Evolutionary conservation across 2,797 vertebrate genomes (phyloP).

Genomic region (Sebastiscus albofasciatus): DNA sequence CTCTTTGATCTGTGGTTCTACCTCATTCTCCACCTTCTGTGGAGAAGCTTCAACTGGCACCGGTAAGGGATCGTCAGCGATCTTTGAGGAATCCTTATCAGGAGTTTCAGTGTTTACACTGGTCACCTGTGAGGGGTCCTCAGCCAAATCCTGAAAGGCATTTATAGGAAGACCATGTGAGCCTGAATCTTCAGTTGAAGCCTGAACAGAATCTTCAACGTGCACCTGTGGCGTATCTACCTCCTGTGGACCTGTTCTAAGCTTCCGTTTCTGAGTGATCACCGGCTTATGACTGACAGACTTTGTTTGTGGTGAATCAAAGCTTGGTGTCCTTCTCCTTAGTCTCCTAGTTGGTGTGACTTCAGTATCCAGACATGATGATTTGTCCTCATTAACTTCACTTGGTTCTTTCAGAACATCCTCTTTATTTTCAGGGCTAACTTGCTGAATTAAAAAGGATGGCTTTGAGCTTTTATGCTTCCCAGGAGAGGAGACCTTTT

Average conservation of each 20-base stretch:
- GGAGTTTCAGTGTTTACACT: slow-evolving; percentile 42
- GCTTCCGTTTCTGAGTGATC: slow-evolving; percentile 67
- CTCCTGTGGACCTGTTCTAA: slow-evolving; percentile 44
- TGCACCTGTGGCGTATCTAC: slow-evolving; percentile 41
- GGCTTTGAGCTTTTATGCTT: slow-evolving; percentile 83
- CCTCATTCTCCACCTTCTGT: slow-evolving; percentile 50
- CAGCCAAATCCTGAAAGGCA: slow-evolving; percentile 34
- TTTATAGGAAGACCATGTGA: slow-evolving; percentile 61
- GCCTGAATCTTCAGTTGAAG: slow-evolving; percentile 50
- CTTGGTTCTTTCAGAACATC: slow-evolving; percentile 56
- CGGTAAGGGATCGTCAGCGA: slow-evolving; percentile 23
- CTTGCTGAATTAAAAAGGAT: slow-evolving; percentile 82
- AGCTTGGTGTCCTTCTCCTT: slow-evolving; percentile 66
- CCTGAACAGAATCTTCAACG: slow-evolving; percentile 59
- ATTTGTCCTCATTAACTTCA: slow-evolving; percentile 57
- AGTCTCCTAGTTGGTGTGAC: slow-evolving; percentile 60
- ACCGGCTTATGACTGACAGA: slow-evolving; percentile 62
- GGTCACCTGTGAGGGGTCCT: slow-evolving; percentile 28
- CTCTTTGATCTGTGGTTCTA: slow-evolving; percentile 66
- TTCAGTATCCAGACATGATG: slow-evolving; percentile 34
- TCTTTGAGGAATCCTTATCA: slow-evolving; percentile 37
- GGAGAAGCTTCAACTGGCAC: slow-evolving; percentile 48
- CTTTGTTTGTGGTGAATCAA: slow-evolving; percentile 65
- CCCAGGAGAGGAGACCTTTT: slow-evolving; percentile 83
- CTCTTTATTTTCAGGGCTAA: slow-evolving; percentile 75